Conservation (phyloP, 1,140 invertebrate species). For the Ceratitis capitata region DNA sequence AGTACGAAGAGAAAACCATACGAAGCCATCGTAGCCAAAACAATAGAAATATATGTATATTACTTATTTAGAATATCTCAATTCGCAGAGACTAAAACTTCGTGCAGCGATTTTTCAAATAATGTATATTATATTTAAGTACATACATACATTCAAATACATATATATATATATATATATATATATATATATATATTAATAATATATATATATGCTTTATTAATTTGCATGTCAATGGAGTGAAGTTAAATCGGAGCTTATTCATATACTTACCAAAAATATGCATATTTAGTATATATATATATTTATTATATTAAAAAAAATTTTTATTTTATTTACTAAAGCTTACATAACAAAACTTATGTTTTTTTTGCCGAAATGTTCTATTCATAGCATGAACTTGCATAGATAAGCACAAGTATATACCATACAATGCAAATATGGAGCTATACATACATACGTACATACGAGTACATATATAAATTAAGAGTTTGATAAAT, state of each 20-base stretch:
- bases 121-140: no score
- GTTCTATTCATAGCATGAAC: no score
- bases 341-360: no score
- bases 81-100: not conserved
- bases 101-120: not conserved
- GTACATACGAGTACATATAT: not conserved
- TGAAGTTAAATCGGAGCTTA: constrained; percentile 18
- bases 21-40: not conserved
- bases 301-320: no score
- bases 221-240: not conserved
- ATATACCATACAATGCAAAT: no score
- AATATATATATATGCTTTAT: not conserved
- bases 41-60: not conserved
- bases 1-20: not conserved
- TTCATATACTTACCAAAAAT: not conserved
- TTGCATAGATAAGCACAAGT: no score
- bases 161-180: not conserved
- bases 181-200: not conserved
- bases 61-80: no score
- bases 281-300: not conserved
- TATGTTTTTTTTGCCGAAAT: no score
- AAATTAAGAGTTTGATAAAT: constrained; percentile 9
- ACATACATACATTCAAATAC: no score
- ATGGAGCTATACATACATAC: not conserved
- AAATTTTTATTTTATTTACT: no score